Conservation (phyloP, 2,797 vertebrate genomes). For the Acridotheres tristis region DNA sequence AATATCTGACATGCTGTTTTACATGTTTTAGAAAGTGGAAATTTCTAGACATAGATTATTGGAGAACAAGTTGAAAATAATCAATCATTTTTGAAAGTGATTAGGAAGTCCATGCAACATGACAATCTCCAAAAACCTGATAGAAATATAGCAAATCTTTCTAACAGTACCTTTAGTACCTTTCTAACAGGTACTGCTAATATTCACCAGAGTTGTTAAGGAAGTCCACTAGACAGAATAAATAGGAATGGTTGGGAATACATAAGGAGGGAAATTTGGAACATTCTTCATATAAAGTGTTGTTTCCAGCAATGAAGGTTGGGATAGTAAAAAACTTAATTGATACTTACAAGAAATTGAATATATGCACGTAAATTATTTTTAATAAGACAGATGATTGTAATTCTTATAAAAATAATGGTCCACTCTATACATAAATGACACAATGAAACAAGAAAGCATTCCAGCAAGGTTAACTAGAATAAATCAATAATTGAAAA, state of each 20-base stretch:
- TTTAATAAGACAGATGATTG: not conserved
- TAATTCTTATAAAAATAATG: slow-evolving; percentile 24
- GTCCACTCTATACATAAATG: not conserved
- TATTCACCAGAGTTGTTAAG: not conserved
- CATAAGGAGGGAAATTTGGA: not conserved
- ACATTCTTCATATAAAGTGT: not conserved
- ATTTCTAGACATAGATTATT: not conserved
- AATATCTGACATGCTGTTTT: not conserved
- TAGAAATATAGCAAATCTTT: not conserved
- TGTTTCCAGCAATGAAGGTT: slow-evolving; percentile 13
- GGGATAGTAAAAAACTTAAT: not conserved
- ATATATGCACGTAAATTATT: not conserved
- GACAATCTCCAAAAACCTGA: not conserved
- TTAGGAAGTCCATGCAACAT: not conserved
- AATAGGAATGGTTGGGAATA: not conserved
- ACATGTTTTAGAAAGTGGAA: not conserved
- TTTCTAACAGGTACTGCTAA: not conserved
- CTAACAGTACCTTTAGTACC: no score
- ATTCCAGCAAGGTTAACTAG: not conserved
- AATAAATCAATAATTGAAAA: not conserved
- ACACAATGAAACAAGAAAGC: not conserved
- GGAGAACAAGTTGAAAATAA: not conserved
- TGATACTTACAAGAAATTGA: slow-evolving; percentile 4
- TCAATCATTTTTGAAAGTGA: not conserved
- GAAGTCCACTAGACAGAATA: not conserved